Evolutionary conservation across 2,113 vertebrate genomes (phyloP).

Genomic region (Carlito syrichta): DNA sequence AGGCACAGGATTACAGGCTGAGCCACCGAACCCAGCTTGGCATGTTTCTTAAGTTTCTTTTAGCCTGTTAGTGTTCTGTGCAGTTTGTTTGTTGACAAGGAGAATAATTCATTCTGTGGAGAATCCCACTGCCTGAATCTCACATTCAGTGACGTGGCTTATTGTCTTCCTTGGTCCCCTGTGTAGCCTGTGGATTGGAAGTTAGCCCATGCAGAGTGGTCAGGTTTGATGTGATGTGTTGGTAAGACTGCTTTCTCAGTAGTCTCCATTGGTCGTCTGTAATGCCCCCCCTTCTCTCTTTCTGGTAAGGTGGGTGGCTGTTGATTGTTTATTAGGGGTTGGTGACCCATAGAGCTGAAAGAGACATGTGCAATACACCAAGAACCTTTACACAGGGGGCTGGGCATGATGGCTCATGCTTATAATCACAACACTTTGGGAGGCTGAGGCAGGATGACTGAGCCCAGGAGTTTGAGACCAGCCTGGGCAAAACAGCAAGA

Average conservation of each 20-base stretch:
- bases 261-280: fast-evolving
- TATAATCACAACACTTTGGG: too few species aligned
- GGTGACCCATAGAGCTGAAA: too few species aligned
- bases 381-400: too few species aligned
- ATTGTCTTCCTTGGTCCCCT: fast-evolving
- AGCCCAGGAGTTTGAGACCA: too few species aligned
- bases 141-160: fast-evolving
- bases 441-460: too few species aligned
- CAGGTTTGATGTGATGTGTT: not conserved
- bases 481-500: too few species aligned
- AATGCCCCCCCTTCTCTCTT: too few species aligned
- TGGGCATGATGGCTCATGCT: too few species aligned
- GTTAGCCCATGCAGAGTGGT: not conserved
- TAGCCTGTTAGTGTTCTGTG: not conserved
- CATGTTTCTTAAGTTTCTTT: not conserved
- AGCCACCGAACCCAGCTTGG: too few species aligned
- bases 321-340: not conserved
- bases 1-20: too few species aligned
- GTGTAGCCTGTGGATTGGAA: not conserved
- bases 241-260: not conserved
- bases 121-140: not conserved
- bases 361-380: too few species aligned
- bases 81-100: not conserved
- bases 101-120: not conserved
- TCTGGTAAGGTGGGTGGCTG: not conserved